Evolutionary conservation across 2,797 vertebrate species (phyloP).

Genomic region (Champsocephalus esox): DNA sequence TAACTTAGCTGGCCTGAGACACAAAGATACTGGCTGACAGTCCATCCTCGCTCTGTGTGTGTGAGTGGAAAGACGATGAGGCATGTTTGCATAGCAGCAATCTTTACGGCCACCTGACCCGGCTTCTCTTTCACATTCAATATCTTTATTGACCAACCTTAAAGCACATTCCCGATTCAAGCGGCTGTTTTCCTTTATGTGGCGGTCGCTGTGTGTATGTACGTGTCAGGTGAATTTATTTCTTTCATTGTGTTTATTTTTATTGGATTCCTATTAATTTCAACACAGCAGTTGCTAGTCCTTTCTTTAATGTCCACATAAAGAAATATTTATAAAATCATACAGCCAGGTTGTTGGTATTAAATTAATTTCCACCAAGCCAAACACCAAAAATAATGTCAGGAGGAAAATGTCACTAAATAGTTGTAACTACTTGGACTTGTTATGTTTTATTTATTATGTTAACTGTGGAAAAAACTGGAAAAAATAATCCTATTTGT

Average conservation of each 20-base stretch:
- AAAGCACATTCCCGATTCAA: conserved; percentile 52
- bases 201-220: neutral
- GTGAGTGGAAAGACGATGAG: conserved; percentile 53
- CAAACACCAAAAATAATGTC: neutral
- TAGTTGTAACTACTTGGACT: neutral
- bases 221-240: conserved; percentile 11
- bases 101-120: conserved; percentile 70
- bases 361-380: neutral
- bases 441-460: neutral
- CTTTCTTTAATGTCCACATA: conserved; percentile 4
- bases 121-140: conserved; percentile 70
- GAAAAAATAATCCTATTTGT: neutral
- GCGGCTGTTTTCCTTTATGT: conserved; percentile 33
- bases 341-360: neutral
- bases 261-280: neutral
- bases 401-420: neutral
- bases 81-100: conserved; percentile 63
- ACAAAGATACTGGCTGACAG: conserved; percentile 47
- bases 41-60: conserved; percentile 22
- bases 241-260: neutral
- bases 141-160: conserved; percentile 70
- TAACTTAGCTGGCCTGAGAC: conserved; percentile 49
- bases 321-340: neutral
- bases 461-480: neutral
- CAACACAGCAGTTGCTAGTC: neutral